phyloP scores from a whole-genome alignment of 2,888 invertebrate species.

The Acronicta psi region DNA sequence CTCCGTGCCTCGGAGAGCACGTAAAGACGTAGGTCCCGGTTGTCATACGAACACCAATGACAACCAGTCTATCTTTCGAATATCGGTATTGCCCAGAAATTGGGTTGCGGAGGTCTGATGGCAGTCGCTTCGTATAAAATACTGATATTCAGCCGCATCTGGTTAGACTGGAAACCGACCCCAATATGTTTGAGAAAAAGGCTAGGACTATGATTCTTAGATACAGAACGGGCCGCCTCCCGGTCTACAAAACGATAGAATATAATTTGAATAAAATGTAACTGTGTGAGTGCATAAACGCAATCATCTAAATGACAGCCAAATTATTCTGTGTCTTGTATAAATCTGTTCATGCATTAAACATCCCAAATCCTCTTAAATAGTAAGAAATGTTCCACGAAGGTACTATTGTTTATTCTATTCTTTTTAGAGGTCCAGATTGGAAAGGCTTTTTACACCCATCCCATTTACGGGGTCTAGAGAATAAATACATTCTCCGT shows the following conservation, averaged over 20 bases:
- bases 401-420: conserved; percentile 84
- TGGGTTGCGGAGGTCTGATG: too few species aligned
- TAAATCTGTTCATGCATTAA: conserved; percentile 85
- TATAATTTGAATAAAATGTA: conserved; percentile 34
- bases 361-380: conserved; percentile 83
- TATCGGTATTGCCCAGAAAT: too few species aligned
- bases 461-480: conserved; percentile 77
- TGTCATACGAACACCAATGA: too few species aligned
- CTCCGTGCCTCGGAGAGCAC: too few species aligned
- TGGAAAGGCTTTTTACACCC: conserved; percentile 85
- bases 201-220: too few species aligned
- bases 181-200: too few species aligned
- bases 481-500: conserved; percentile 79
- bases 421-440: conserved; percentile 83
- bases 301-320: conserved; percentile 75
- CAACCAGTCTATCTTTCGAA: too few species aligned
- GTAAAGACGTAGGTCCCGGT: too few species aligned
- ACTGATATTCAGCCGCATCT: too few species aligned
- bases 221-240: neutral
- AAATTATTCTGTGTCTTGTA: conserved; percentile 76
- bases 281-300: conserved; percentile 67
- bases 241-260: conserved; percentile 32
- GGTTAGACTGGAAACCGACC: too few species aligned
- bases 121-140: too few species aligned
- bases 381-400: conserved; percentile 83